Conservation (phyloP, 2,888 invertebrate genomes). For the Caenorhabditis becei region DNA sequence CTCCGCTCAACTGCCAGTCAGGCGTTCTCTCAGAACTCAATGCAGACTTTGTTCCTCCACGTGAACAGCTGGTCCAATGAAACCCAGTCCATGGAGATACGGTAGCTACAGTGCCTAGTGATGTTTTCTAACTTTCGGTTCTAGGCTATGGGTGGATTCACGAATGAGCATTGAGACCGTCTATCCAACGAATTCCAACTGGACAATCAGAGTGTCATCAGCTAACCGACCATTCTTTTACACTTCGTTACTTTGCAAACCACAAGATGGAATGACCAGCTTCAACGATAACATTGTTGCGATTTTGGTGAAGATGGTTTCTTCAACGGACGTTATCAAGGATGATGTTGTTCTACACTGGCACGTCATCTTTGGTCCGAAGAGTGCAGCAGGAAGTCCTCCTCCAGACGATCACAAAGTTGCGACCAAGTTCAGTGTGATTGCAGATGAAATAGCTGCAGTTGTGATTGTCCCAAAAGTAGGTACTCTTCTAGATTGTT, state of each 20-base stretch:
- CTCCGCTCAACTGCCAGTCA: constrained; percentile 70
- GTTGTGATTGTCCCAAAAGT: constrained; percentile 52
- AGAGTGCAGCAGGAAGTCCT: constrained; percentile 7
- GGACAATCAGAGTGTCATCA: constrained; percentile 68
- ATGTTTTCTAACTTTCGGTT: neutral
- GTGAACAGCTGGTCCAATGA: constrained; percentile 41
- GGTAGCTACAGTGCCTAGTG: constrained; percentile 9
- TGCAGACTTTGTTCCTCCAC: constrained; percentile 73
- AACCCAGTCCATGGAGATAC: constrained; percentile 51
- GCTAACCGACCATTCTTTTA: constrained; percentile 69
- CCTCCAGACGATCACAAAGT: constrained; percentile 56
- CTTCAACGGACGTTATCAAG: constrained; percentile 42
- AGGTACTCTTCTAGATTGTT: no score
- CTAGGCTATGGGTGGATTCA: constrained; percentile 76
- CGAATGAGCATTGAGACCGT: constrained; percentile 74
- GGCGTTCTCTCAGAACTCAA: constrained; percentile 70
- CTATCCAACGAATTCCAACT: constrained; percentile 69
- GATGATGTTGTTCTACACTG: constrained; percentile 58
- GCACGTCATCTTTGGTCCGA: constrained; percentile 52
- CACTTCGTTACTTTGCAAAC: constrained; percentile 68
- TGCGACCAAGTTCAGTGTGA: constrained; percentile 69
- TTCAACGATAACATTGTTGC: constrained; percentile 56
- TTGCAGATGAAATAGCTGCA: constrained; percentile 60
- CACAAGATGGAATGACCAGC: constrained; percentile 52
- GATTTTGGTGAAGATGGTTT: constrained; percentile 58